phyloP scores from a whole-genome alignment of 1,140 invertebrate genomes.

The Lasioglossum albipes region DNA sequence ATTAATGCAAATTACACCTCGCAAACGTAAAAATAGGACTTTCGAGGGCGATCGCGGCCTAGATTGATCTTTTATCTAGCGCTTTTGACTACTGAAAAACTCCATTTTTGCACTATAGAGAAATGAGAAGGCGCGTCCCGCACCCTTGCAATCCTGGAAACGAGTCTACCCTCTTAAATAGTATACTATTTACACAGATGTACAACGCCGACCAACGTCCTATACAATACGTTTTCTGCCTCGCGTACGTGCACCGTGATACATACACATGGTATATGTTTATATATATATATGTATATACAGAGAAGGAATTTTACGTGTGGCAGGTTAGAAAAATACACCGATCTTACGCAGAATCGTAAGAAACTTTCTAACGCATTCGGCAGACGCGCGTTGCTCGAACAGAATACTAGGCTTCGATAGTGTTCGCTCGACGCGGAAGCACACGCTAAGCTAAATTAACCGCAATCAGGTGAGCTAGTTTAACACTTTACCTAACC shows the following conservation, averaged over 20 bases:
- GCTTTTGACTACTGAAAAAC: too few species aligned
- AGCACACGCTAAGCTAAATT: background rate
- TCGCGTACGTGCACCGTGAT: slow-evolving; percentile 28
- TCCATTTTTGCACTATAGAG: too few species aligned
- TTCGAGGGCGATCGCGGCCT: too few species aligned
- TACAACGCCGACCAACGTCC: slow-evolving; percentile 29
- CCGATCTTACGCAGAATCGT: slow-evolving; percentile 69
- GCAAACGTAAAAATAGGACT: too few species aligned
- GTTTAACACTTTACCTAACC: too few species aligned
- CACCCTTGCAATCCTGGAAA: too few species aligned
- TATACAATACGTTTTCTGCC: slow-evolving; percentile 37
- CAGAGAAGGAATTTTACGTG: slow-evolving; percentile 67
- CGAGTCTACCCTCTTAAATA: slow-evolving; percentile 9
- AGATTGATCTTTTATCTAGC: too few species aligned
- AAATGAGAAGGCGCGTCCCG: too few species aligned
- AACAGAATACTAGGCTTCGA: slow-evolving; percentile 53
- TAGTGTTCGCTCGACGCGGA: background rate
- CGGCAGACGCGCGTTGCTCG: slow-evolving; percentile 32
- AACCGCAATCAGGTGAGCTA: background rate
- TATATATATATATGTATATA: slow-evolving; percentile 60
- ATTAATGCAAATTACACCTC: too few species aligned
- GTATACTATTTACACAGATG: slow-evolving; percentile 69
- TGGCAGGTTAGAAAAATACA: slow-evolving; percentile 80
- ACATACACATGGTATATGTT: slow-evolving; percentile 27
- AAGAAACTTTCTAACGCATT: slow-evolving; percentile 58